Conservation (phyloP, 2,797 vertebrate species). For the Spinibarbus caldwelli region DNA sequence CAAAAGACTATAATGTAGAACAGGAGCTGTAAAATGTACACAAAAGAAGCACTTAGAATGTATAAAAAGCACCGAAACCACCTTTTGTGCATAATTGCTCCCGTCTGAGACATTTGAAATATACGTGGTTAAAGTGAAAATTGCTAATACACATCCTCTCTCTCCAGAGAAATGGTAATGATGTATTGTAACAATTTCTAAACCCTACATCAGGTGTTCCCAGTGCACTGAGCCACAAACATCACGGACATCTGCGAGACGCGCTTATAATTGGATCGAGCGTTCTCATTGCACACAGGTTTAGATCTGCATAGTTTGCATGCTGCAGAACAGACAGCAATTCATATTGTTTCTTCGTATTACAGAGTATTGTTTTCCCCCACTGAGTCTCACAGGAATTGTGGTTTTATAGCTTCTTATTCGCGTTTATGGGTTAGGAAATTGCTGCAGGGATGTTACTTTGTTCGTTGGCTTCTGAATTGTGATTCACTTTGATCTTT, state of each 20-base stretch:
- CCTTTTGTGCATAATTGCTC: slow-evolving; percentile 49
- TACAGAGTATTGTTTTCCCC: slow-evolving; percentile 37
- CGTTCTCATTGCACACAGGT: slow-evolving; percentile 37
- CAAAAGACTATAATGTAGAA: neutral
- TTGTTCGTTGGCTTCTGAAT: slow-evolving; percentile 28
- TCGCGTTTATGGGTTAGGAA: slow-evolving; percentile 40
- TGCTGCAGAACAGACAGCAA: slow-evolving; percentile 49
- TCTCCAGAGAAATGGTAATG: slow-evolving; percentile 43
- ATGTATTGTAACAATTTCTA: slow-evolving; percentile 44
- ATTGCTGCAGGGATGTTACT: slow-evolving; percentile 35
- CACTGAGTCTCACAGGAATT: slow-evolving; percentile 45
- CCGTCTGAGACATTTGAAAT: slow-evolving; percentile 41
- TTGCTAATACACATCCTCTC: slow-evolving; percentile 22
- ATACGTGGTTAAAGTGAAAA: slow-evolving; percentile 34
- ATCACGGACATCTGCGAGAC: slow-evolving; percentile 52
- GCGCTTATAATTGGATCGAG: slow-evolving; percentile 43
- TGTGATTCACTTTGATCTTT: slow-evolving; percentile 52
- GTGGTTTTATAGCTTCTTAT: slow-evolving; percentile 19
- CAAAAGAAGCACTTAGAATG: slow-evolving; percentile 27
- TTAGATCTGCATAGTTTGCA: slow-evolving; percentile 41
- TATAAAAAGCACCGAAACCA: slow-evolving; percentile 19
- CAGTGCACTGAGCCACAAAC: slow-evolving; percentile 38
- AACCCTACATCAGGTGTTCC: slow-evolving; percentile 47
- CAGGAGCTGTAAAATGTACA: neutral
- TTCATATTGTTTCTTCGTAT: slow-evolving; percentile 41